Percentiles rank a stretch among this genome's conserved stretches.
phyloP scores from a whole-genome alignment of 2,888 invertebrate species.

The Spatulosminthurus flaviceps region DNA sequence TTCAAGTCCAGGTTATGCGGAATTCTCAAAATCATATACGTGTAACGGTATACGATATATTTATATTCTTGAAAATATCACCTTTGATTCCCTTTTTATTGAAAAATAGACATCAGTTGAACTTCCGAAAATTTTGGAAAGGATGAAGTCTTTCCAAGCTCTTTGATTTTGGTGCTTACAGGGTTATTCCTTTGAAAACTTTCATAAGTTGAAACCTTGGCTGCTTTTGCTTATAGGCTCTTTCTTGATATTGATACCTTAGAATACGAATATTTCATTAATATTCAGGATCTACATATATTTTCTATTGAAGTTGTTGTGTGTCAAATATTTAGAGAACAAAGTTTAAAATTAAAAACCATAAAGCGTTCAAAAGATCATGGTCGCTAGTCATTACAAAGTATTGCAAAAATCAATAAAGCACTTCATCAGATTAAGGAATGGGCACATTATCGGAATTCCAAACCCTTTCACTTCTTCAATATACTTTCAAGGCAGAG shows the following conservation, averaged over 20 bases:
- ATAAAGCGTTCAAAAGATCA: not conserved
- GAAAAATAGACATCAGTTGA: no score
- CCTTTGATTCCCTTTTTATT: no score
- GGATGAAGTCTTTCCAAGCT: no score
- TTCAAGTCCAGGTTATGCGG: no score
- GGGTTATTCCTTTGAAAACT: not conserved
- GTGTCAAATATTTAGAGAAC: no score
- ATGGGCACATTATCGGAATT: conserved; percentile 6
- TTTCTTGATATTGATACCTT: no score
- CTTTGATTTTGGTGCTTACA: no score
- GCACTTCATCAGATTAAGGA: not conserved
- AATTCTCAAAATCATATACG: not conserved
- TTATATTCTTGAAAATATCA: not conserved
- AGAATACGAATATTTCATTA: no score
- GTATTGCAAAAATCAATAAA: not conserved
- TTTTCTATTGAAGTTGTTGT: no score
- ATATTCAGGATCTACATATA: no score
- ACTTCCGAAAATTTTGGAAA: no score
- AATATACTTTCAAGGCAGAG: conserved; percentile 25
- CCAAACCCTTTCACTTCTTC: conserved; percentile 2
- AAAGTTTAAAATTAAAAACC: not conserved
- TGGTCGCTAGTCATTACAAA: not conserved
- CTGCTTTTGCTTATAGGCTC: not conserved
- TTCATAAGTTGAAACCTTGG: no score
- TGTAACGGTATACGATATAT: conserved; percentile 1